Conservation (phyloP, 1,140 invertebrate species). For the Drosophila triauraria region DNA sequence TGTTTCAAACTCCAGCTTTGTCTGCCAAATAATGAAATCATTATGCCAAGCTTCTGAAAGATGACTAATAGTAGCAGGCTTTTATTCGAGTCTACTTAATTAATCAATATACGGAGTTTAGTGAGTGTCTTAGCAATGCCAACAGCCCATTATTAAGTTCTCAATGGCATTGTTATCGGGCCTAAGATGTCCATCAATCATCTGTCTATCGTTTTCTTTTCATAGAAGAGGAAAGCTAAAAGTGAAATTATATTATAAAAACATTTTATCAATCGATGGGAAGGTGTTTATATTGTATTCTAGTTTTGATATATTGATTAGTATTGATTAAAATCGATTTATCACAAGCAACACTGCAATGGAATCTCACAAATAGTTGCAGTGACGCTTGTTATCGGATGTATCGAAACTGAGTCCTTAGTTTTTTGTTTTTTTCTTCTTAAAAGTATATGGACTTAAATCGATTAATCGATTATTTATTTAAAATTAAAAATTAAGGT, state of each 20-base stretch:
- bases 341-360: not conserved
- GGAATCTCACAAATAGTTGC: conserved; percentile 10
- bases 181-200: conserved; percentile 13
- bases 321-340: not conserved
- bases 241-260: conserved; percentile 1
- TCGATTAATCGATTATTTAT: too few species aligned
- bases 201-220: conserved; percentile 3
- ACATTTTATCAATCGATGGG: not conserved
- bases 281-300: not conserved
- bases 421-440: too few species aligned
- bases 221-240: not conserved
- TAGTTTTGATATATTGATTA: too few species aligned
- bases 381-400: conserved; percentile 17
- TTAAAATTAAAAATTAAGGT: too few species aligned
- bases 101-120: conserved; percentile 11
- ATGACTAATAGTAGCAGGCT: conserved; percentile 29
- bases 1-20: conserved; percentile 21
- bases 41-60: not conserved
- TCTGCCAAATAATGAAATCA: conserved; percentile 24
- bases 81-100: conserved; percentile 4
- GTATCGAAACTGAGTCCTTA: too few species aligned
- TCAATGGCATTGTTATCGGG: conserved; percentile 27
- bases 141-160: conserved; percentile 11
- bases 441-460: too few species aligned
- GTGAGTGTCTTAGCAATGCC: conserved; percentile 5